Base-by-base conservation (phyloP, 2,113 vertebrate genomes). In the Apeltes quadracus region DNA sequence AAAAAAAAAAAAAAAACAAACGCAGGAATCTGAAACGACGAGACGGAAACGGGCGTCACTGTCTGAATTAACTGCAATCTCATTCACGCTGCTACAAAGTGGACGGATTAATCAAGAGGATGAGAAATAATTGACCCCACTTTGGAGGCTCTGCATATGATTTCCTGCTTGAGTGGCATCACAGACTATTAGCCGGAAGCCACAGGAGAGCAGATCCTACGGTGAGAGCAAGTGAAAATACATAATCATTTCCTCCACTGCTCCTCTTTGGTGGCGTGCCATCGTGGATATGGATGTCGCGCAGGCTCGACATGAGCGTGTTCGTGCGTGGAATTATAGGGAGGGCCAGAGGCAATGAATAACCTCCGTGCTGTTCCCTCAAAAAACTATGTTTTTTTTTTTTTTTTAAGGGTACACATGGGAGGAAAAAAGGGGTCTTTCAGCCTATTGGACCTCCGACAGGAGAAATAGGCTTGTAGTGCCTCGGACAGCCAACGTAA, bases 321-420 rank as follows among this genome's bases (percentile, higher is more conserved):
- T 89, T 88, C 88, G 80, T 86, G 76, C 72, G 83, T 75, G 80
- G 59, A 85, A 91, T 90, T 77, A 89, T 77, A 84, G 75, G n/a
- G 74, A 72, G 38, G 48, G 84, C 76, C 43, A 20, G 20, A 61
- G 76, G 73, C 66, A 13, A 70, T 63, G 55, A 86, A 81, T 72
- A 57, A 72, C 39, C 36, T 18, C n/a, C 53, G 3, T 18, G 5
- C 12, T n/a, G 2, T 32, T 53, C 6, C 10, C 15, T 12, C 22
- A 23, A 55, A 11, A 67, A 51, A 51, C 41, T 1, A 3, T 32
- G 29, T 34, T 5, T 5, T 34, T 34, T 34, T 5, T 34, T 4
- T 34, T 5, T 34, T 34, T 34, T 34, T 34, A 34, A 34, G 32
- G 7, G 9, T 41, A 61, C 69, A 68, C 56, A 74, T 59, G 1